These are phyloP conservation scores for Sphaerophoria rueppellii DNA, from an alignment of 2,888 invertebrate genomes.

Conservation along the genomic window DNA sequence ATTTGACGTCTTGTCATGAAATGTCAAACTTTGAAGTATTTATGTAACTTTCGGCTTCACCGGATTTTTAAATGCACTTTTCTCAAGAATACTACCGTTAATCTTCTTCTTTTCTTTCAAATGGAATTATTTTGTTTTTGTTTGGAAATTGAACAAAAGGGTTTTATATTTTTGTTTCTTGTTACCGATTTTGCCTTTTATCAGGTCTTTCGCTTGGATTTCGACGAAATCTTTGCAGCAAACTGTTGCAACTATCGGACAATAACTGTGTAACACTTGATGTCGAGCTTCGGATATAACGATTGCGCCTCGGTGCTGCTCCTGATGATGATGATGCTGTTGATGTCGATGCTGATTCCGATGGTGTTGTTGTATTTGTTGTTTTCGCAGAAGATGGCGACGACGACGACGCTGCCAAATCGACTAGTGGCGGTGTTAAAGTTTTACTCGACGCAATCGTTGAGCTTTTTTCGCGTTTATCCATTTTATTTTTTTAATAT, in stretches of 20 bases:
- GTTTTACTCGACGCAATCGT: slow-evolving; percentile 50
- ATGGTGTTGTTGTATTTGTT: slow-evolving; percentile 54
- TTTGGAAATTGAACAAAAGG: background rate
- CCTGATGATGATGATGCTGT: slow-evolving; percentile 64
- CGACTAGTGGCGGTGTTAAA: slow-evolving; percentile 67
- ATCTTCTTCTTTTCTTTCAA: slow-evolving; percentile 40
- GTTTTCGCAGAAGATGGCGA: slow-evolving; percentile 60
- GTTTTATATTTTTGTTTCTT: slow-evolving; percentile 72
- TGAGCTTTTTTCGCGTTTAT: slow-evolving; percentile 70
- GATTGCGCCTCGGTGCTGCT: slow-evolving; percentile 85
- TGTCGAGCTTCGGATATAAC: slow-evolving; percentile 90
- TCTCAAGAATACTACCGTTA: slow-evolving; percentile 15
- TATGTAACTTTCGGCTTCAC: slow-evolving; percentile 52
- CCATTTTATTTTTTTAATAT: slow-evolving; percentile 48
- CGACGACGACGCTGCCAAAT: slow-evolving; percentile 70
- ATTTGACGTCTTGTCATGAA: slow-evolving; percentile 23
- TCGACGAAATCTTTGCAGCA: slow-evolving; percentile 90
- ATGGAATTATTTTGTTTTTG: background rate
- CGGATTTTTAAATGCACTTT: background rate
- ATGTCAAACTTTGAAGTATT: slow-evolving; percentile 24
- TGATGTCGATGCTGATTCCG: slow-evolving; percentile 32
- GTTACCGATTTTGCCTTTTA: slow-evolving; percentile 77
- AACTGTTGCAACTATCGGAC: slow-evolving; percentile 93
- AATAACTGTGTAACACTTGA: slow-evolving; percentile 93
- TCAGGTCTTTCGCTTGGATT: slow-evolving; percentile 89